A percentile compares a stretch with the other conserved stretches of the same genome.
Evolutionary conservation across 2,797 vertebrate genomes (phyloP).

Genomic region (Lutjanus argentimaculatus): DNA sequence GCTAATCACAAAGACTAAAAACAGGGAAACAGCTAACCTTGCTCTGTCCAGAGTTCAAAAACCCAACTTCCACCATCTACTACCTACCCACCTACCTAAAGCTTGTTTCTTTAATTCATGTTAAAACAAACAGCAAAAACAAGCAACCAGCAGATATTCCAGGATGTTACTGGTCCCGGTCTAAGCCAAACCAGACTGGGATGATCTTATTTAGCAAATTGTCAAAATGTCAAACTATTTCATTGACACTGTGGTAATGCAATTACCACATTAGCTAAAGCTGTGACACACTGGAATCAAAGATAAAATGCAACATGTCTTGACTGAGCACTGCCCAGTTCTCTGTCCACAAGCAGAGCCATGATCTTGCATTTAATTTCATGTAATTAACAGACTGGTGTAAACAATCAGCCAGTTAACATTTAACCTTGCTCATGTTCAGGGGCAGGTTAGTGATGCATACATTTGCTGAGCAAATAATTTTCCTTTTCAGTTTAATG

Average conservation of each 20-base stretch:
- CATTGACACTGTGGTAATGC: too few species aligned
- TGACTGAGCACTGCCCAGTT: too few species aligned
- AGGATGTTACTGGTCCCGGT: not conserved
- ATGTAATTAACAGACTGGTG: conserved; percentile 20
- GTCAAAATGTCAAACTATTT: too few species aligned
- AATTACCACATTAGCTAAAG: not conserved
- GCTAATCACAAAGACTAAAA: not conserved
- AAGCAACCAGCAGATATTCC: not conserved
- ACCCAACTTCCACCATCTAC: not conserved
- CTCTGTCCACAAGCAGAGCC: not conserved
- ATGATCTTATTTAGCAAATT: too few species aligned
- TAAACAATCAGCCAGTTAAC: conserved; percentile 27
- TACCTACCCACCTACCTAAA: not conserved
- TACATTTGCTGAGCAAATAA: conserved; percentile 28
- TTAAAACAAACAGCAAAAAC: not conserved
- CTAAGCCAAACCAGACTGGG: not conserved
- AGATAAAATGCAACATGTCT: not conserved
- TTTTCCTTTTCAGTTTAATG: conserved; percentile 33
- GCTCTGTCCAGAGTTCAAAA: not conserved
- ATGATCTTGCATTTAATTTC: conserved; percentile 8
- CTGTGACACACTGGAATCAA: not conserved
- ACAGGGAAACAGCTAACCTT: not conserved
- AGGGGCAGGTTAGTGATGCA: conserved; percentile 4
- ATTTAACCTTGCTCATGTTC: conserved; percentile 39
- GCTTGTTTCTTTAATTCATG: too few species aligned